Base-by-base conservation (phyloP, 2,888 invertebrate species). In the Maniola hyperantus region DNA sequence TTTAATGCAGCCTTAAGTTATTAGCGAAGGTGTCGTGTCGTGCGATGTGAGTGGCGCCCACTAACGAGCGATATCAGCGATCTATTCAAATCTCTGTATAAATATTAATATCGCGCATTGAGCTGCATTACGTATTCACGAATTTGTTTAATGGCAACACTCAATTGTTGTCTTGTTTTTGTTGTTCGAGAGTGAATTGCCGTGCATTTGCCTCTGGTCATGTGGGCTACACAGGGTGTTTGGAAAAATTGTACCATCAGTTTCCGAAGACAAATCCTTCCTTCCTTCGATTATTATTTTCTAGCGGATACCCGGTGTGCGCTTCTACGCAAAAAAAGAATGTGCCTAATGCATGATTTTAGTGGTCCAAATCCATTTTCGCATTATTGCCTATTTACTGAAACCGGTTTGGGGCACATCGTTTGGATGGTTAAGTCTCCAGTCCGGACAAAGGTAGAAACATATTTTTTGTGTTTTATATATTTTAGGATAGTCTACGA, bases 11-110 rank as follows among this genome's bases (percentile, higher is more conserved):
- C 13, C 33, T n/a, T 5, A 5, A 13, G 33, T 33, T 53, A n/a
- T 20, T 20, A 34, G 26, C n/a, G 6, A 6, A 13, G 15, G 57
- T n/a, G 66, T 71, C 70, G 71, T 69, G 65, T 68, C 68, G 66
- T 67, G 48, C 13, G 46, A 61, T 70, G 66, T 53, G 68, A 71
- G 61, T 34, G 42, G 57, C 53, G 55, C 54, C 59, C 72, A 69
- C 75, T 77, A 78, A 77, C 78, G 76, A 76, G 75, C 75, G 74
- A 63, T 89, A 90, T 89, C 90, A 76, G 78, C 80, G 82, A 90
- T 91, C 90, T 91, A 90, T 89, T 89, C 89, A 87, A 89, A 88
- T 86, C 74, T 76, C 71, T 71, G 79, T 85, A 91, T 91, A 85
- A 88, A 91, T 91, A 91, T 91, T 89, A 89, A 90, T 89, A 89